A percentile compares a stretch with the other conserved stretches of the same genome.
Evolutionary conservation across 2,888 invertebrate genomes (phyloP).

Genomic region (Acronicta psi): DNA sequence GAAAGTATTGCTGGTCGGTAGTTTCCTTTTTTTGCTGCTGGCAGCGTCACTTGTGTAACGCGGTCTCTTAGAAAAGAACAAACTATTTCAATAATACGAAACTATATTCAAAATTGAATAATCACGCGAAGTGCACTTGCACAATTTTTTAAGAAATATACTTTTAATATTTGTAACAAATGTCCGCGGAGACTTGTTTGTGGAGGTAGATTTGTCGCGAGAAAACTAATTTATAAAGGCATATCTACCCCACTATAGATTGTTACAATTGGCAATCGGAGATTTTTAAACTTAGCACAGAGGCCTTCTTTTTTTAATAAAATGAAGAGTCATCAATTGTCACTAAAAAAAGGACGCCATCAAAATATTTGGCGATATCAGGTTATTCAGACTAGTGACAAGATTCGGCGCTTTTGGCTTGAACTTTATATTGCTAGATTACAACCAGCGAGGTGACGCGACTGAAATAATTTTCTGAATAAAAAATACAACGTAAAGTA

Average conservation of each 20-base stretch:
- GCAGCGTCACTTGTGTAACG: conserved; percentile 48
- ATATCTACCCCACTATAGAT: conserved; percentile 19
- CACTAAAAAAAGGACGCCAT: conserved; percentile 35
- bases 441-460: conserved; percentile 20
- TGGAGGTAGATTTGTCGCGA: conserved; percentile 24
- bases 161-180: conserved; percentile 39
- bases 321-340: conserved; percentile 23
- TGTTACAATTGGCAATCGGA: conserved; percentile 34
- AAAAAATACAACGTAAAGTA: conserved; percentile 57
- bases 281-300: conserved; percentile 45
- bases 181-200: conserved; percentile 38
- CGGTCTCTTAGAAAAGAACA: conserved; percentile 26
- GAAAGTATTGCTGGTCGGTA: conserved; percentile 28
- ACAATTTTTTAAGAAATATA: conserved; percentile 34
- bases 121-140: conserved; percentile 42
- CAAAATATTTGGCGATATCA: conserved; percentile 46
- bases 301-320: conserved; percentile 37
- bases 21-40: conserved; percentile 43
- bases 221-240: conserved; percentile 20
- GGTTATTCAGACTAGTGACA: conserved; percentile 31
- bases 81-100: conserved; percentile 15
- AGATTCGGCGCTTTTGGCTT: conserved; percentile 16
- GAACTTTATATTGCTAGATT: conserved; percentile 11
- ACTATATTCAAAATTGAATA: conserved; percentile 14
- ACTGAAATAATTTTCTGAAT: conserved; percentile 42